Conservation (phyloP, 2,888 invertebrate species). For the Tridacna gigas region DNA sequence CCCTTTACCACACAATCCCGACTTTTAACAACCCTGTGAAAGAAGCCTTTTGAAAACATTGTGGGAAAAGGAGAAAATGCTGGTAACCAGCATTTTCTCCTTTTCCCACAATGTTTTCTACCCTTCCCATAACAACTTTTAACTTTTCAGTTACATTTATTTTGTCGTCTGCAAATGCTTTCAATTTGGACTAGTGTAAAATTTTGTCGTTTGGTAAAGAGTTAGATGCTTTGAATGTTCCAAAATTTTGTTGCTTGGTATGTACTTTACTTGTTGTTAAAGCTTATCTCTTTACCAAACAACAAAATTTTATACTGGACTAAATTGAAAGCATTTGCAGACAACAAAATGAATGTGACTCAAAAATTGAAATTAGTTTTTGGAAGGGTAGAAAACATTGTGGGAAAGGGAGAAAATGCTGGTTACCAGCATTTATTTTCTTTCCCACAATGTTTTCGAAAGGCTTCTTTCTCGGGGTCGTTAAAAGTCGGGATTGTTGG, state of each 20-base stretch:
- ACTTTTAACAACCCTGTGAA: not conserved
- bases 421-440: too few species aligned
- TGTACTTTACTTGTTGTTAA: too few species aligned
- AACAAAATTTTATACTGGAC: too few species aligned
- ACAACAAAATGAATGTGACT: too few species aligned
- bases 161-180: too few species aligned
- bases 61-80: not conserved
- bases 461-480: not conserved
- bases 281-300: too few species aligned
- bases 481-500: not conserved
- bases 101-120: not conserved
- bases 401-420: not conserved
- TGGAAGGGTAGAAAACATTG: not conserved
- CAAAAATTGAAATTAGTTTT: constrained; percentile 5
- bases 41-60: not conserved
- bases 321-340: too few species aligned
- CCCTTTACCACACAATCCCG: not conserved
- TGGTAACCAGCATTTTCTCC: not conserved
- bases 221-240: too few species aligned
- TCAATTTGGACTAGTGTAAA: too few species aligned
- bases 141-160: too few species aligned
- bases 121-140: not conserved
- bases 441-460: not conserved
- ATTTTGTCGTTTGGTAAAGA: too few species aligned
- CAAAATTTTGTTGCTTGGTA: too few species aligned